These are phyloP conservation scores for Drosophila ustulata DNA, from an alignment of 2,888 invertebrate species.

Conservation along the genomic window DNA sequence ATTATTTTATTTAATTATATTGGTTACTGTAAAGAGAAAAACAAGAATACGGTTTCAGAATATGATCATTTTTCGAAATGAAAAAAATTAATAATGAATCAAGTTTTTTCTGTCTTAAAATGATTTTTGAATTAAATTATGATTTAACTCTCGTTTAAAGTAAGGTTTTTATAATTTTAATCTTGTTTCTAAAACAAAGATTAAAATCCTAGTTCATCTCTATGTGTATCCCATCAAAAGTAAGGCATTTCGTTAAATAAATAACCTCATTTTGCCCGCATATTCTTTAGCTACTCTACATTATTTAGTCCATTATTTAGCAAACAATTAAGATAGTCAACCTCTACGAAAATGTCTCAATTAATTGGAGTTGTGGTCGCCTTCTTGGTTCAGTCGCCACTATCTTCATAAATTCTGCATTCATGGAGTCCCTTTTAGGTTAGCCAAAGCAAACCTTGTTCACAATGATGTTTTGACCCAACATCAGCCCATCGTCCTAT, in stretches of 20 bases:
- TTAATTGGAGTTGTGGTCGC: conserved; percentile 5
- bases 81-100: no score
- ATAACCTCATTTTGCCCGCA: neutral
- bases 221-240: neutral
- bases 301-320: conserved; percentile 2
- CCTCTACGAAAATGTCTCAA: conserved; percentile 20
- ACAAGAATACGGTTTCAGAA: no score
- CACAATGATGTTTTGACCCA: conserved; percentile 10
- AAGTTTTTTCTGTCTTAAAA: no score
- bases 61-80: no score
- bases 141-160: no score
- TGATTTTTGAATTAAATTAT: neutral
- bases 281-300: neutral
- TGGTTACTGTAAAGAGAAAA: no score
- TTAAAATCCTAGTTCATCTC: no score
- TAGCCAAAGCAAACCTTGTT: conserved; percentile 20
- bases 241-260: neutral
- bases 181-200: no score
- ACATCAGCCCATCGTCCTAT: neutral
- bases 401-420: conserved; percentile 12
- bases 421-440: neutral
- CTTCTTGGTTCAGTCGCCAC: neutral
- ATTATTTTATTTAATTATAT: no score
- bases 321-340: conserved; percentile 9
- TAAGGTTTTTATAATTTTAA: no score